Evolutionary conservation across 2,888 invertebrate species (phyloP), one percentile per base, ranked within the genome.

Genomic region (Apodemia zela): DNA sequence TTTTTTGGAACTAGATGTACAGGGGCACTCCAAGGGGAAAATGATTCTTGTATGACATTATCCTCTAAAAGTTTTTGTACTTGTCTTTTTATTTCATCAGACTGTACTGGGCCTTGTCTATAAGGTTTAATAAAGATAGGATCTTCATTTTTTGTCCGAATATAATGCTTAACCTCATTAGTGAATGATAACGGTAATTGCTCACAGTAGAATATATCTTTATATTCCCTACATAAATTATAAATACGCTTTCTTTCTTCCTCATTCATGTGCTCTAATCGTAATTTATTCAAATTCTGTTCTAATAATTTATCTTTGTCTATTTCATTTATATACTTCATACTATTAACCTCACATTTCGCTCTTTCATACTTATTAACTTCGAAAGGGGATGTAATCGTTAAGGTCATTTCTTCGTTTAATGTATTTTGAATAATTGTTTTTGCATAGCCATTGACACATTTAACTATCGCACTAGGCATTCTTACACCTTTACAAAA

Each of bases 141-240:
- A 70, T 68, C 65, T 25, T 71, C 64, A 10, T 71, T 69, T 35
- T 47, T 67, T 3, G 68, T 65, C 33, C 65, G 68, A 29, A 82
- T 82, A 64, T 71, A 65, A 54, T 79, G 79, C 60, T 69, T 70
- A 3, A 76, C 66, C 7, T 68, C 33, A 49, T 73, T 68, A n/a
- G 73, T 72, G 21, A 64, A 65, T 3, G 70, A 66, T 25, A 75
- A 59, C 0, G 67, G 67, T 51, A 72, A 63, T 2, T 69, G 62
- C 21, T 73, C 71, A 18, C 63, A 62, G 29, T 71, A 68, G 61
- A 76, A 73, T 15, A 76, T 68, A 49, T 75, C 71, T 63, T 59
- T 69, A 63, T 69, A 72, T 64, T 72, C 69, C 0, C 60, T 18
- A 63, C 71, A 72, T 0, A 71, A 17, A 17, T 61, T 60, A 17